Percentiles rank a stretch among this genome's conserved stretches.
These are phyloP conservation scores for Eciton burchellii DNA, from an alignment of 1,140 invertebrate genomes.

Conservation along the genomic window DNA sequence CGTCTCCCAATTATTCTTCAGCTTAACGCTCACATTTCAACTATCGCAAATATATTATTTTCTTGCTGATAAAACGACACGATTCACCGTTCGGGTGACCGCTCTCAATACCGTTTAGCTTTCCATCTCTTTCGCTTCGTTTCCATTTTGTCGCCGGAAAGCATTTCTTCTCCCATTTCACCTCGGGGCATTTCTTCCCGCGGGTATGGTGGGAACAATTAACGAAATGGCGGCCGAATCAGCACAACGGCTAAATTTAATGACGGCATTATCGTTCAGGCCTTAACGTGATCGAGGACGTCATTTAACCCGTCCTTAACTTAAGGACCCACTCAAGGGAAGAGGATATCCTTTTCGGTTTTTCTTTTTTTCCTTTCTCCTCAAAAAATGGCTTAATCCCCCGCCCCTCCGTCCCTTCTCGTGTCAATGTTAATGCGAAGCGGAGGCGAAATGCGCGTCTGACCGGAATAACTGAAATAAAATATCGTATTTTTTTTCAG, in stretches of 20 bases:
- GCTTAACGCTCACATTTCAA: constrained; percentile 5
- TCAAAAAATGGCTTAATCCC: constrained; percentile 13
- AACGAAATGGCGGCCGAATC: constrained; percentile 41
- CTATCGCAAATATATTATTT: constrained; percentile 28
- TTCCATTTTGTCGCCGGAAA: constrained; percentile 27
- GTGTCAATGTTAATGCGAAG: background rate
- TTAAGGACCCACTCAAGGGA: constrained; percentile 14
- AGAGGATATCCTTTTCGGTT: background rate
- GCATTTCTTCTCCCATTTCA: constrained; percentile 34
- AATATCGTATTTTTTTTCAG: constrained; percentile 44
- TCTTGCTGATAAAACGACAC: constrained; percentile 41
- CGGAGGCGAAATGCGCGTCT: background rate
- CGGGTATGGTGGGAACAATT: constrained; percentile 30
- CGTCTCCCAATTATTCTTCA: constrained; percentile 30
- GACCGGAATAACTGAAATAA: constrained; percentile 4
- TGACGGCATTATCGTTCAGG: constrained; percentile 38
- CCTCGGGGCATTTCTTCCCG: constrained; percentile 6
- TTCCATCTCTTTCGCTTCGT: constrained; percentile 19
- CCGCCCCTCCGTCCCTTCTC: too few species aligned
- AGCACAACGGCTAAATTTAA: constrained; percentile 44
- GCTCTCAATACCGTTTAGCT: constrained; percentile 30
- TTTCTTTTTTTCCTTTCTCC: too few species aligned
- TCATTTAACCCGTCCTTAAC: constrained; percentile 8
- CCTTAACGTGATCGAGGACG: constrained; percentile 12
- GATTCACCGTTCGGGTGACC: constrained; percentile 14